Percentiles rank a stretch among this genome's conserved stretches.
Evolutionary conservation across 2,888 invertebrate species (phyloP).

Genomic region (Mylabris sibirica): DNA sequence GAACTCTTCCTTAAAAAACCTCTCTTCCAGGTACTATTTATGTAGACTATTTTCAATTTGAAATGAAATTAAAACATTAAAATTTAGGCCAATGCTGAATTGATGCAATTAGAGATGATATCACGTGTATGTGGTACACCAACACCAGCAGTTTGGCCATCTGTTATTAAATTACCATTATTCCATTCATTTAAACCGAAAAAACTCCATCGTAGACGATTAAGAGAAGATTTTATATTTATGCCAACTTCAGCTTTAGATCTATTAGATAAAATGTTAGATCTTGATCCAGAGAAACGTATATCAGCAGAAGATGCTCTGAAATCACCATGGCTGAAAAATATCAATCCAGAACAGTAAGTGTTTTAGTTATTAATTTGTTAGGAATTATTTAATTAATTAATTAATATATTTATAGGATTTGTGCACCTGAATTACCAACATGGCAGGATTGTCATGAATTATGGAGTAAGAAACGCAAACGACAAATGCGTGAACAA

Average conservation of each 20-base stretch:
- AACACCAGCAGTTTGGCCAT: constrained; percentile 95
- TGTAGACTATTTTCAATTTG: neutral
- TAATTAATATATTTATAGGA: constrained; percentile 64
- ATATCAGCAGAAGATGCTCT: constrained; percentile 95
- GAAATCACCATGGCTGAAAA: constrained; percentile 89
- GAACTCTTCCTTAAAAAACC: constrained; percentile 97
- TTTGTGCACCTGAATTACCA: constrained; percentile 85
- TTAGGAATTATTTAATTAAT: neutral
- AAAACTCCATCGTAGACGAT: constrained; percentile 84
- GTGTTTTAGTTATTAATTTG: constrained; percentile 57
- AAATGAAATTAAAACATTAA: neutral
- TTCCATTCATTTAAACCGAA: constrained; percentile 93
- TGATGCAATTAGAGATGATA: constrained; percentile 93
- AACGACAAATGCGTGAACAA: constrained; percentile 82
- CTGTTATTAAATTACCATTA: constrained; percentile 90
- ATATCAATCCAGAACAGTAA: constrained; percentile 89
- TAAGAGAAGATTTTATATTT: constrained; percentile 92
- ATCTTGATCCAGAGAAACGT: constrained; percentile 91
- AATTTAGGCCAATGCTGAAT: constrained; percentile 84
- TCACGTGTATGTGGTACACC: constrained; percentile 95
- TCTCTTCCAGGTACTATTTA: constrained; percentile 81
- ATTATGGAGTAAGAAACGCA: constrained; percentile 97
- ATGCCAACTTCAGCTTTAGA: constrained; percentile 90
- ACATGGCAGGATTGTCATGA: constrained; percentile 99
- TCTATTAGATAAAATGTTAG: constrained; percentile 93